phyloP scores from a whole-genome alignment of 2,797 vertebrate genomes.

The Lacerta agilis region DNA sequence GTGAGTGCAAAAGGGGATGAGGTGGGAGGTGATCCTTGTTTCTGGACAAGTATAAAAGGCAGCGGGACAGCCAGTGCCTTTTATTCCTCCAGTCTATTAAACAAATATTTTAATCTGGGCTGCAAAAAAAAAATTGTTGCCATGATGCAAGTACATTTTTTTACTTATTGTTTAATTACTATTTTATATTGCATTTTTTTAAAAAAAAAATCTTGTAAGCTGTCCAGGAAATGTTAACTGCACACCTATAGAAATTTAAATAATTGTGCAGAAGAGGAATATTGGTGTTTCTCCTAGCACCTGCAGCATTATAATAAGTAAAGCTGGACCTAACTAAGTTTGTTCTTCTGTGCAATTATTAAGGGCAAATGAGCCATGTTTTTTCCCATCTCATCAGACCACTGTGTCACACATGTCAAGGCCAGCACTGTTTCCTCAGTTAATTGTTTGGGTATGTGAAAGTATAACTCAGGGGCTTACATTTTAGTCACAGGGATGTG shows the following conservation, averaged over 20 bases:
- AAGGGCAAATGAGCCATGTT: not conserved
- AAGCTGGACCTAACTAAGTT: not conserved
- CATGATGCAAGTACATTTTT: no score
- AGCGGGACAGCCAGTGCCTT: no score
- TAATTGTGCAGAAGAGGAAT: not conserved
- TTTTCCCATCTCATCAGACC: not conserved
- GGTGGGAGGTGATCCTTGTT: not conserved
- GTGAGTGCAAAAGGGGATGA: not conserved
- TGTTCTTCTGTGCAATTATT: not conserved
- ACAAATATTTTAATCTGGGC: no score
- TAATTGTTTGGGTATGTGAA: not conserved
- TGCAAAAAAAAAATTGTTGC: no score
- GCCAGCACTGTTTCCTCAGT: not conserved
- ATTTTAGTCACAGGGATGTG: not conserved
- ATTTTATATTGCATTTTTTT: no score
- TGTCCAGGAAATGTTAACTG: no score
- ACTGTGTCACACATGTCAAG: not conserved
- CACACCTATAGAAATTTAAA: no score
- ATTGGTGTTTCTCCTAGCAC: not conserved
- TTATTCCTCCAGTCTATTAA: no score
- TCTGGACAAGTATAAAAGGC: not conserved
- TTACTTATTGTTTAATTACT: no score
- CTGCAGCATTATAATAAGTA: not conserved
- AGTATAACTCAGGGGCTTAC: no score
- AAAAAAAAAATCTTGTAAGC: no score